Base-by-base conservation (phyloP, 1,140 invertebrate species). In the Pinna nobilis region DNA sequence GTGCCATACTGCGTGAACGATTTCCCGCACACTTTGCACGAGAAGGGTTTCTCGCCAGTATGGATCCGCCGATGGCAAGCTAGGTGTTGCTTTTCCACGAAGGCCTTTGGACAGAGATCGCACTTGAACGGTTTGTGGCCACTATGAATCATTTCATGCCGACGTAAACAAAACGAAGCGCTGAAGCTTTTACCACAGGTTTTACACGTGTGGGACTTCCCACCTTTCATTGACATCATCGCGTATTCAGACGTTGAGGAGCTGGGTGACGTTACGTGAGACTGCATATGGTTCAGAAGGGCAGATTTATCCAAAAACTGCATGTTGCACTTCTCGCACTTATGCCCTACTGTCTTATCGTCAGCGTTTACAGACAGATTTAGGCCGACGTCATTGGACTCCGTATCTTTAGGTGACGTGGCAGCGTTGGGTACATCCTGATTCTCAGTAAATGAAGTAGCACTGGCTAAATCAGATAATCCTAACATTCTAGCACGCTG, bases 1-100 rank as follows among this genome's bases (percentile, higher is more conserved):
- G 97, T 99, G 13, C 74, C 65, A 35, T 77, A 59, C 41, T 71
- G 66, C 3, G 72, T 68, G 49, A 82, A 82, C 3, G 39, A 28
- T 55, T 73, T 75, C 6, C 59, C 76, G 75, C 80, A 86, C n/a
- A 70, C 53, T 0, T 73, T 60, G 59, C 79, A 81, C n/a, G 49
- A 51, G 39, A 70, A 77, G 1, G 66, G 66, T 63, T 70, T 74
- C 32, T 76, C 74, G 0, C 67, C 78, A 0, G 74, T 77, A 32
- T 79, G 78, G 44, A 74, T 59, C 0, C 68, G 67, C 30, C 64
- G 55, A 47, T 80, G 78, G 39, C 61, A 68, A 2, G 69, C 68
- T 1, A 80, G 60, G 30, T 74, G 72, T 13, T 70, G 65, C 15
- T 67, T 71, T 37, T 68, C 67, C 1, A 53, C 57, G 44, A 74